Conservation (phyloP, 2,888 invertebrate species). For the Cephalotes varians region DNA sequence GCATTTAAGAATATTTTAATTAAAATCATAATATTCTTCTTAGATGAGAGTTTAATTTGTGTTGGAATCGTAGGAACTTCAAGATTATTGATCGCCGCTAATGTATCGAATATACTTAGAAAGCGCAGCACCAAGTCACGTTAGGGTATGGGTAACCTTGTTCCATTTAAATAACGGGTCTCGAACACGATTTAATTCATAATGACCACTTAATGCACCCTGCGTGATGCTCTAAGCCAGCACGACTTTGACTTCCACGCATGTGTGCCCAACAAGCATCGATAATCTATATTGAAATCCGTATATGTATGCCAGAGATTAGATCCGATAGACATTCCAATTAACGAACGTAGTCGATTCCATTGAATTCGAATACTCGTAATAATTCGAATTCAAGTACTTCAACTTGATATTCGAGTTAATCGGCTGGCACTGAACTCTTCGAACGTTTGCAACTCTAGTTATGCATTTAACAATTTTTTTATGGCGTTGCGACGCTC, state of each 20-base stretch:
- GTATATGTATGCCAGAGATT: neutral
- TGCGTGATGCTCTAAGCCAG: conserved; percentile 26
- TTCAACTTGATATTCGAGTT: neutral
- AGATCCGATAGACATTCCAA: neutral
- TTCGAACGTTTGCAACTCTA: neutral
- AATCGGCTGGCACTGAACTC: neutral
- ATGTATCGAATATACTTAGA: conserved; percentile 26
- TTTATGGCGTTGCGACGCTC: neutral
- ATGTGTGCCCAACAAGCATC: neutral
- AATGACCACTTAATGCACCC: conserved; percentile 67
- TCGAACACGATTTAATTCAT: conserved; percentile 69
- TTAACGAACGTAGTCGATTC: neutral
- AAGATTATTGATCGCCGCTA: conserved; percentile 15
- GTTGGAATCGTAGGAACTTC: neutral
- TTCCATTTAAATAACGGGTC: conserved; percentile 54
- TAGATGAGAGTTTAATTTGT: neutral
- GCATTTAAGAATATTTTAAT: conserved; percentile 3
- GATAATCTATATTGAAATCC: neutral
- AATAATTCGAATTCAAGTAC: neutral
- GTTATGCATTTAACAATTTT: neutral
- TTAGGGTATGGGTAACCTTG: conserved; percentile 35
- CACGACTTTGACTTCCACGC: conserved; percentile 23
- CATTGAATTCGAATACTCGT: neutral
- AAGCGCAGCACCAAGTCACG: neutral
- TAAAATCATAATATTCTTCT: neutral